phyloP scores from a whole-genome alignment of 2,797 vertebrate species.

The Acanthis flammea region DNA sequence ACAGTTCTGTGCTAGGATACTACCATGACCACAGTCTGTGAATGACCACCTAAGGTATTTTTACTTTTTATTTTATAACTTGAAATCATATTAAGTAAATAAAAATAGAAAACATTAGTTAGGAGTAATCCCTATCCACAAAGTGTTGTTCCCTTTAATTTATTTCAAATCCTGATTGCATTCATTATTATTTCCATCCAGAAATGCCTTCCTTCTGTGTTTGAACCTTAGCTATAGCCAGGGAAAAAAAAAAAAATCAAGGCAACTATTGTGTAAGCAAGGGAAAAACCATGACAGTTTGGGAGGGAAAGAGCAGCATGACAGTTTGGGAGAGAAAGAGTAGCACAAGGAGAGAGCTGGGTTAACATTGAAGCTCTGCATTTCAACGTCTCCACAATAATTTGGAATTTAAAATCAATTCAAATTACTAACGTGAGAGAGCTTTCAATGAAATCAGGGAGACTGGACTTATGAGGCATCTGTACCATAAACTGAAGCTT shows the following conservation, averaged over 20 bases:
- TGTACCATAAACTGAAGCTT: background rate
- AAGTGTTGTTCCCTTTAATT: background rate
- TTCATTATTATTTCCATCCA: background rate
- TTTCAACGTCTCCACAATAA: background rate
- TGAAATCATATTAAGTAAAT: background rate
- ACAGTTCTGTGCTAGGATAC: background rate
- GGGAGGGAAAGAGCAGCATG: background rate
- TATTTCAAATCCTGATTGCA: background rate
- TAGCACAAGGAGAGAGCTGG: background rate
- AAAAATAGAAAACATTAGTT: background rate
- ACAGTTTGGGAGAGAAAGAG: background rate
- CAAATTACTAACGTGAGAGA: background rate
- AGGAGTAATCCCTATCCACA: background rate
- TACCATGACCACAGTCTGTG: background rate
- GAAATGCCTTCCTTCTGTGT: background rate
- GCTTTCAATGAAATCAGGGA: slow-evolving; percentile 16
- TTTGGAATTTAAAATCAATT: slow-evolving; percentile 41
- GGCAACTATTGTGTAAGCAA: background rate
- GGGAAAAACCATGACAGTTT: background rate
- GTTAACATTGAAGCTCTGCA: background rate
- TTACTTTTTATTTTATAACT: background rate
- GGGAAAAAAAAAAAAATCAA: background rate
- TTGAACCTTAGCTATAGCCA: background rate
- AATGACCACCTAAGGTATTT: background rate
- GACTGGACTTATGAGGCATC: background rate